phyloP scores from a whole-genome alignment of 2,113 vertebrate genomes.

The Psilopsiagon aurifrons region DNA sequence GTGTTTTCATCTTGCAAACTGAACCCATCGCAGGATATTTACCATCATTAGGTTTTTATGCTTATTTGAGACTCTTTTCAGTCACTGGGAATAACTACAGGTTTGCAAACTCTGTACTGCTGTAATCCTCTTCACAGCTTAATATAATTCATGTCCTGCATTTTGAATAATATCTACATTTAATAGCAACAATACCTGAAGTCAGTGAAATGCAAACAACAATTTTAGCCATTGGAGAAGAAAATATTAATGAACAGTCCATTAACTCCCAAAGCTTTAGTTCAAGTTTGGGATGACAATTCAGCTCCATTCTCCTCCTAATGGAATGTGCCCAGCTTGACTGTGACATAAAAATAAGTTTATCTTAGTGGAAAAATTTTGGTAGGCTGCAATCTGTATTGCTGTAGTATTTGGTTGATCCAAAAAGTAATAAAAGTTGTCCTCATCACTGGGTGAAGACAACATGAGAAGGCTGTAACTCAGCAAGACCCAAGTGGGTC shows the following conservation, averaged over 20 bases:
- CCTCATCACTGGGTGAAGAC: not conserved
- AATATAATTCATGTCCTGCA: not conserved
- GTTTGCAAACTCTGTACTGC: not conserved
- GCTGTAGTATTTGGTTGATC: not conserved
- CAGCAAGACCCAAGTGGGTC: not conserved
- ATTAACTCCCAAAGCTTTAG: not conserved
- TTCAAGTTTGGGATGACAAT: not conserved
- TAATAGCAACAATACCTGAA: not conserved
- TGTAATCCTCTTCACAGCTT: not conserved
- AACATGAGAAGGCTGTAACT: not conserved
- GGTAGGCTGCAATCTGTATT: not conserved
- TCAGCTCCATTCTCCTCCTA: not conserved
- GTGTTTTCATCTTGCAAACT: not conserved
- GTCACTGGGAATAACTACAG: not conserved
- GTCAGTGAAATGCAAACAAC: not conserved
- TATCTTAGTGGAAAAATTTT: not conserved
- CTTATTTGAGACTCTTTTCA: not conserved
- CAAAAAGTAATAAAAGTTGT: not conserved
- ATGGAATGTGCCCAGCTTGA: not conserved
- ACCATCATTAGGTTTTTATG: not conserved
- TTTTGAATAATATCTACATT: not conserved
- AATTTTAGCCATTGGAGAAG: not conserved
- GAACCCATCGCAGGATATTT: not conserved
- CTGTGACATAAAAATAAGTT: not conserved
- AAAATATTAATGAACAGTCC: not conserved